A percentile compares a stretch with the other conserved stretches of the same genome.
These are phyloP conservation scores for Pelosia muscerda DNA, from an alignment of 2,888 invertebrate species.

Conservation along the genomic window DNA sequence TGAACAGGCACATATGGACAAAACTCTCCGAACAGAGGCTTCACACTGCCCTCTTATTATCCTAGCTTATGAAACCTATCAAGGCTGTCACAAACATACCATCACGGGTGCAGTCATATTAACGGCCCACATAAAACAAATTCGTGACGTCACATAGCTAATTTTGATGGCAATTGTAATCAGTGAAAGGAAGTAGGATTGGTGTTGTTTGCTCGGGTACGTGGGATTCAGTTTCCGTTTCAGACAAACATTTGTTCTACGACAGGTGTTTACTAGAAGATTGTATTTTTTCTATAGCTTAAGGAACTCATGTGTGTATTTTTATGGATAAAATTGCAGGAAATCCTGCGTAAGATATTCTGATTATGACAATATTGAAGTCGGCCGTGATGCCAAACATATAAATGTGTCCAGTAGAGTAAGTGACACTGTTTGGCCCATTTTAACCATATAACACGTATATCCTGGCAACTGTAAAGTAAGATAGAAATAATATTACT, in stretches of 20 bases:
- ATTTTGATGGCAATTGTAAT: background rate
- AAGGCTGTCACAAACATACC: too few species aligned
- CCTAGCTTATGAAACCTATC: too few species aligned
- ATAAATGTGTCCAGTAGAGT: too few species aligned
- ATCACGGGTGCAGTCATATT: too few species aligned
- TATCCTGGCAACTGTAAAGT: too few species aligned
- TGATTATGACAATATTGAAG: background rate
- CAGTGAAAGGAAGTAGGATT: background rate
- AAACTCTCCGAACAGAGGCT: too few species aligned
- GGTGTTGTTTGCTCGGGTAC: background rate
- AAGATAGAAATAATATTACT: too few species aligned
- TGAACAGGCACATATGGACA: too few species aligned
- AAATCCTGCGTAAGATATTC: background rate
- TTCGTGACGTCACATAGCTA: background rate
- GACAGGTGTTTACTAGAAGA: background rate
- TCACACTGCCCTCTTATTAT: too few species aligned
- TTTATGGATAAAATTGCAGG: background rate
- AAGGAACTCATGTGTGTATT: background rate
- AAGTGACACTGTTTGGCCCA: too few species aligned
- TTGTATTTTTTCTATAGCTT: background rate
- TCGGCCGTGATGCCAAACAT: background rate
- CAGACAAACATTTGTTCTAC: background rate
- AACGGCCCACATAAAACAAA: background rate
- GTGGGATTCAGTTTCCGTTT: constrained; percentile 12
- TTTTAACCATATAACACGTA: too few species aligned